Evolutionary conservation across 1,140 invertebrate species (phyloP).

Genomic region (Meloidogyne chitwoodi): DNA sequence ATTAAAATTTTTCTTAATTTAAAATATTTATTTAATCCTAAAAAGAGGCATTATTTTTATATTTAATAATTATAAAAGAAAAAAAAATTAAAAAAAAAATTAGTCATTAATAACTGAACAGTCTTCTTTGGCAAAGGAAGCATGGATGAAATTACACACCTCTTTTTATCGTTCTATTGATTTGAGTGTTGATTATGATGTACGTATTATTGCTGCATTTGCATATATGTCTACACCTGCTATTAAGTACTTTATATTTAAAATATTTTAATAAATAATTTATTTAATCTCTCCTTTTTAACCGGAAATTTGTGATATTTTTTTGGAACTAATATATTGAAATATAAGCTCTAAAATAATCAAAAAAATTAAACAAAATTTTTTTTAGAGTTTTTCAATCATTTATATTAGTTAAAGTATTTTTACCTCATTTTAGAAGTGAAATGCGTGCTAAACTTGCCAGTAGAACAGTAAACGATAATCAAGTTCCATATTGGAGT

Average conservation of each 20-base stretch:
- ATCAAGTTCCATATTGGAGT: constrained; percentile 3
- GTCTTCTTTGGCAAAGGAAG: constrained; percentile 20
- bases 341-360: no score
- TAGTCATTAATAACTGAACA: not conserved
- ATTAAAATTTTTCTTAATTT: no score
- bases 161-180: constrained; percentile 23
- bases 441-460: constrained; percentile 26
- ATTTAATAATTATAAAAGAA: not conserved
- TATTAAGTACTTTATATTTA: not conserved
- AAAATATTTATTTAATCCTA: no score
- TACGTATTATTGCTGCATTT: constrained; percentile 23
- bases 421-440: not conserved
- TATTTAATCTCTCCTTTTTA: no score
- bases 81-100: not conserved
- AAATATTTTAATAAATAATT: not conserved
- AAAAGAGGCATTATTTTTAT: no score
- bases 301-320: no score
- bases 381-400: no score
- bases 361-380: no score
- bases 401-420: no score
- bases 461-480: not conserved
- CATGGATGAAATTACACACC: constrained; percentile 29
- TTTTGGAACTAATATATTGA: no score
- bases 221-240: constrained; percentile 26
- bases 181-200: constrained; percentile 13